Conservation (phyloP, 2,888 invertebrate genomes). For the Eupithecia tripunctaria region DNA sequence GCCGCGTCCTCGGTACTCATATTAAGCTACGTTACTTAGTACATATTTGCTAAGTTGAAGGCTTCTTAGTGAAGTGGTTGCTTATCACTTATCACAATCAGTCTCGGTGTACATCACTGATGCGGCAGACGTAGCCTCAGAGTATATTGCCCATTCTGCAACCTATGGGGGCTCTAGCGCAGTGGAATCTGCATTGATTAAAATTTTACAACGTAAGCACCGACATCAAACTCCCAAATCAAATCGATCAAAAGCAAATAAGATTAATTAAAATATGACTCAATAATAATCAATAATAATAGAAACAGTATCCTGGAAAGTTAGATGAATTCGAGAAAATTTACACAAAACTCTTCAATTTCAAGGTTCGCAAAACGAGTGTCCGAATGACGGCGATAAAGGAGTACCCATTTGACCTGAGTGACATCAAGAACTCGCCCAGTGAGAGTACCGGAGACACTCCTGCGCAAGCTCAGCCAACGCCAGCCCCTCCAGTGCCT, state of each 20-base stretch:
- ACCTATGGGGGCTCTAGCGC: not conserved
- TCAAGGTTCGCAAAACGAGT: conserved; percentile 81
- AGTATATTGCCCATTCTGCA: conserved; percentile 9
- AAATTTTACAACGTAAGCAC: conserved; percentile 1
- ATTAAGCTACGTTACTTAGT: conserved; percentile 50
- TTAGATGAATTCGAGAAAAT: not conserved
- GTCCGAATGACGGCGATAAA: conserved; percentile 82
- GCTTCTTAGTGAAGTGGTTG: conserved; percentile 53
- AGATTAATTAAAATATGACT: not conserved
- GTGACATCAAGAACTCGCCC: conserved; percentile 70
- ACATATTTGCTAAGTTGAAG: conserved; percentile 52
- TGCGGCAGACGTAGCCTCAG: conserved; percentile 48
- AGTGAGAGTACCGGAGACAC: conserved; percentile 49
- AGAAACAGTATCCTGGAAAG: not conserved
- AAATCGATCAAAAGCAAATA: not conserved
- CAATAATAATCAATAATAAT: not conserved
- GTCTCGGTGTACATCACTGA: conserved; percentile 53
- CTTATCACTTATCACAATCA: conserved; percentile 50
- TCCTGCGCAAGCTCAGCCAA: conserved; percentile 38
- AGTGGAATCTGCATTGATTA: not conserved
- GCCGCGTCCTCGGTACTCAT: conserved; percentile 42
- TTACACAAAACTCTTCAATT: conserved; percentile 32
- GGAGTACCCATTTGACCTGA: conserved; percentile 81
- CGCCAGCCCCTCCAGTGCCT: conserved; percentile 33
- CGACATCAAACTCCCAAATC: not conserved